A percentile compares a stretch with the other conserved stretches of the same genome.
These are phyloP conservation scores for Platorchestia sp. DNA, from an alignment of 1,140 invertebrate genomes.

Conservation along the genomic window DNA sequence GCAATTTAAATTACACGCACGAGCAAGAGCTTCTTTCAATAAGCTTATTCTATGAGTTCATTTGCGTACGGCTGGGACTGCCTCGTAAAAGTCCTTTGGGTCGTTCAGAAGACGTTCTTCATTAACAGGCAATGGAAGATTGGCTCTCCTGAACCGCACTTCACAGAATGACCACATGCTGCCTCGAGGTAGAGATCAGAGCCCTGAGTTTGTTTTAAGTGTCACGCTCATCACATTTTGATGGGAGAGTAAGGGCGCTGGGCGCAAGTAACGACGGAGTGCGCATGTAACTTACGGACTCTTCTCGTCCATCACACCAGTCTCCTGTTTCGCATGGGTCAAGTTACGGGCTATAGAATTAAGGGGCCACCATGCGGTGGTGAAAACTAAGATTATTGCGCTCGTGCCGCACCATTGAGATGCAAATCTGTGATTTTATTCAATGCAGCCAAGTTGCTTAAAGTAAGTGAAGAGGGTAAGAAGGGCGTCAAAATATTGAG, in stretches of 20 bases:
- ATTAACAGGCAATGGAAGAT: conserved; percentile 29
- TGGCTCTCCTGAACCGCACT: background rate
- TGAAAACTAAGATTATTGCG: background rate
- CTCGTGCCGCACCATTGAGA: background rate
- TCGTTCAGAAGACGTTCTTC: background rate
- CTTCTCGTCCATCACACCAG: background rate
- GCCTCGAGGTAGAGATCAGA: background rate
- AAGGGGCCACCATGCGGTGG: background rate
- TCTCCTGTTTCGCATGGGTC: background rate
- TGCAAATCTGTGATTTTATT: background rate
- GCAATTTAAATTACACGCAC: conserved; percentile 10
- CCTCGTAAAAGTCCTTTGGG: background rate
- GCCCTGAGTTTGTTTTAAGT: background rate
- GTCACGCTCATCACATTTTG: background rate
- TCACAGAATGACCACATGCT: background rate
- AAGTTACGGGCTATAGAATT: background rate
- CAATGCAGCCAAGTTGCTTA: background rate
- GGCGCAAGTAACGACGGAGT: background rate
- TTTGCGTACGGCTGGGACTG: background rate
- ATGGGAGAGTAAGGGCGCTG: background rate
- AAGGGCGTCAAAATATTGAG: too few relatives aligned
- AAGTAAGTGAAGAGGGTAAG: background rate
- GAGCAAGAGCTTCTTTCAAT: background rate
- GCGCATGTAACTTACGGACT: background rate
- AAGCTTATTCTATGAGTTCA: background rate